Conservation (phyloP, 2,113 vertebrate genomes). For the Corythornis madagascariensis region DNA sequence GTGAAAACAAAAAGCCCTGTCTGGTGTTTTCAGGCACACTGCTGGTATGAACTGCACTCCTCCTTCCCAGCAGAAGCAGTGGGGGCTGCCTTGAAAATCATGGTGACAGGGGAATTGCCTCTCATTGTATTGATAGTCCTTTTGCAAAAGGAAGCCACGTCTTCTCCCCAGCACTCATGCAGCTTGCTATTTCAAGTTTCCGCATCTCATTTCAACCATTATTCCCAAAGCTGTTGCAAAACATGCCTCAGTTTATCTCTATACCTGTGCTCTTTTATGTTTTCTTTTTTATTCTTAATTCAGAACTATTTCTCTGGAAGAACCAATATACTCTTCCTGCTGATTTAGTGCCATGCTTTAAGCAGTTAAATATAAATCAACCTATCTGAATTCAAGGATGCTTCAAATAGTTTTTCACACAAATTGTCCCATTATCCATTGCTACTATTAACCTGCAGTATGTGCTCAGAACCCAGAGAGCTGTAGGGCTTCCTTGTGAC, state of each 20-base stretch:
- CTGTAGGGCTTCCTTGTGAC: background rate
- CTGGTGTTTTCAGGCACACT: too few species aligned
- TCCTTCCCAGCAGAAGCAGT: background rate
- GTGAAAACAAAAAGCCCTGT: rapidly evolving
- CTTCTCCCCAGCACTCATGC: too few species aligned
- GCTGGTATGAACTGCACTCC: rapidly evolving
- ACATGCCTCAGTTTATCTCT: background rate
- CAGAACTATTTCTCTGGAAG: background rate
- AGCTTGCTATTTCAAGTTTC: background rate
- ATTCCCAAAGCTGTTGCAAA: background rate
- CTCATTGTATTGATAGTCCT: background rate
- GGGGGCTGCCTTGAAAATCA: background rate
- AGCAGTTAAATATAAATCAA: background rate
- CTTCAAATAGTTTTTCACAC: background rate
- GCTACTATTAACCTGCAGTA: background rate
- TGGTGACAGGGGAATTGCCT: background rate
- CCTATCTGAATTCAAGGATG: background rate
- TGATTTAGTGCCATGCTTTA: background rate
- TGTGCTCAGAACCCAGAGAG: background rate
- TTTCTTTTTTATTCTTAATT: background rate
- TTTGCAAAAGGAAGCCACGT: background rate
- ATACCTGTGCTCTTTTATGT: background rate
- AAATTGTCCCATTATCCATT: background rate
- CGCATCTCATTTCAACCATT: background rate
- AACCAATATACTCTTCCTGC: background rate